Evolutionary conservation across 2,113 vertebrate species (phyloP), one percentile per base, ranked within the genome.

Genomic region (Calyptommatus sinebrachiatus): DNA sequence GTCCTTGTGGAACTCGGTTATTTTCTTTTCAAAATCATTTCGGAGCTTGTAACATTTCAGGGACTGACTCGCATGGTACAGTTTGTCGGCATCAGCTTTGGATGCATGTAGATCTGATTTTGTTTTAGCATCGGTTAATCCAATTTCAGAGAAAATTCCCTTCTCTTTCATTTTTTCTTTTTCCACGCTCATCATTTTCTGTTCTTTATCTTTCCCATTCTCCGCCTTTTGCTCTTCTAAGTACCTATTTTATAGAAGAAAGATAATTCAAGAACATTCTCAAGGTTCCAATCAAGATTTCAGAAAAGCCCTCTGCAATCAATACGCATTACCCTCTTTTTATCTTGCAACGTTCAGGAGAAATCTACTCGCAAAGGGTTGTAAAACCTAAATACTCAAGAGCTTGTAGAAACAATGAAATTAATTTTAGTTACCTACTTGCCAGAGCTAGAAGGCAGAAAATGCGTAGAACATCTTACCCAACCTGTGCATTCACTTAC

Each of bases 221-320:
- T 97, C 96, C 86, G 85, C 84, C 93, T 96, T 98, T 94, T 98
- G 97, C 72, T 99, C 98, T 84, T 98, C 97, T 90, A 98, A 90
- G 88, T 98, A 99, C 92, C 98, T 99, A 87, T 82, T 92, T 84
- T 11, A 76, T 84, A 2, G 83, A 80, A 88, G 76, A 85, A 73
- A 90, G 14, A 68, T 57, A 50, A 29, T 1, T 72, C 28, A 71
- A 22, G 71, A 78, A 68, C 71, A 78, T 65, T 84, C 81, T 76
- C 70, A 28, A 70, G 62, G 78, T n/a, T 87, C 67, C 82, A 62
- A 90, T 74, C 26, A 71, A 60, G 41, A 60, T 61, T 76, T 77
- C 16, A 60, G 76, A 84, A 71, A 81, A 85, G 77, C 78, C 11
- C 66, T 82, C 31, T 62, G 41, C 66, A 89, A 88, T 3, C 28